phyloP scores from a whole-genome alignment of 2,888 invertebrate genomes.

The Germaria angustata region DNA sequence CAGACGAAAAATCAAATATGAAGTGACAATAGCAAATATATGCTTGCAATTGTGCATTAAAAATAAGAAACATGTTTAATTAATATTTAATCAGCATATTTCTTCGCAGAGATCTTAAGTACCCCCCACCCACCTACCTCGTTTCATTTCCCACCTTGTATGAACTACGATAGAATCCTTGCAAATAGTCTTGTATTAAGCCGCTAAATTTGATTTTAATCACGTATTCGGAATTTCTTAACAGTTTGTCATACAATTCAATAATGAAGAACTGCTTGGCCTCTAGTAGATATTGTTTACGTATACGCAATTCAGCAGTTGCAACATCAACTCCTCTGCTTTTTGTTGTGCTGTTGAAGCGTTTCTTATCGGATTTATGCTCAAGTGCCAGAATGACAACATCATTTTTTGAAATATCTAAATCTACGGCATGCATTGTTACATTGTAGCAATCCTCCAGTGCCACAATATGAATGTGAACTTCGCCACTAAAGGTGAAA shows the following conservation, averaged over 20 bases:
- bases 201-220: conserved; percentile 87
- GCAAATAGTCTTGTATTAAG: conserved; percentile 86
- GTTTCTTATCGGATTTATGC: conserved; percentile 55
- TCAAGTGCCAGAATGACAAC: conserved; percentile 80
- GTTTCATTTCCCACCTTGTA: conserved; percentile 86
- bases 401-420: conserved; percentile 83
- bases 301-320: conserved; percentile 74
- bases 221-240: conserved; percentile 83
- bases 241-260: conserved; percentile 82
- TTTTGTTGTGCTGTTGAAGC: conserved; percentile 11
- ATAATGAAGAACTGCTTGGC: conserved; percentile 87
- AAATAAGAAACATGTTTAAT: conserved; percentile 13
- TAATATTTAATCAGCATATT: neutral
- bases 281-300: conserved; percentile 82
- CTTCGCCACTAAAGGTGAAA: conserved; percentile 89
- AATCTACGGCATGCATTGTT: conserved; percentile 87
- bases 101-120: neutral
- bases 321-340: neutral
- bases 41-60: neutral
- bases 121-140: conserved; percentile 81
- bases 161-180: conserved; percentile 91
- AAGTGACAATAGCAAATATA: neutral
- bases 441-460: conserved; percentile 82
- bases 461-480: conserved; percentile 84
- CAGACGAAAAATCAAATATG: neutral